Base-by-base conservation (phyloP, 2,113 vertebrate genomes). In the Myotis brandtii region DNA sequence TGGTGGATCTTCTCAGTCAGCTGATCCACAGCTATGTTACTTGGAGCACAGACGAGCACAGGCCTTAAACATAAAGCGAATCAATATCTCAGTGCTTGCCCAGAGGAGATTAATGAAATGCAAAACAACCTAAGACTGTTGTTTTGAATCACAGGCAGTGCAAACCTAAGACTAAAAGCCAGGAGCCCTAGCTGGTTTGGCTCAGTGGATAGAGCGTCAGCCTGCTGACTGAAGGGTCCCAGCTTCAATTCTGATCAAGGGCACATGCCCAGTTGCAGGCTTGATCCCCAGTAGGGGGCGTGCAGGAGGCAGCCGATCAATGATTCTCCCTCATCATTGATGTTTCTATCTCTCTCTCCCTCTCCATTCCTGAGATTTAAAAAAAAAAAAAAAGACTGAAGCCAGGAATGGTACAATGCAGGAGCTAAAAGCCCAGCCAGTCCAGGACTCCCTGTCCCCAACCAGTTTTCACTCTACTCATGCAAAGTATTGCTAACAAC, bases 1-100 rank as follows among this genome's bases (percentile, higher is more conserved):
- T 99, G 99, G 97, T 99, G 99, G 91, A 99, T 99, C 98, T 99
- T 99, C 98, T 99, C 99, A 0, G 99, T 99, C 95, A 99, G 90
- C 98, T 99, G 99, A 85, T 99, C 99, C 91, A 99, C 99, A 0
- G 99, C 99, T 3, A 99, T 99, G 97, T 99, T 99, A 93, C 99
- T 99, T 1, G 99, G 99, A 66, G 99, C 99, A 87, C 99, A 99
- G 52, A 99, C 99, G 48, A 99, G 98, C 66, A 99, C 99, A 0
- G 99, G 99, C 84, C 99, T 99, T 93, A 77, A 64, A 89, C 4
- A 32, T 13, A 66, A 14, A 0, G 17, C 0, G 2, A 43, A 46
- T 0, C 0, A 6, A 5, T 5, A 25, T 59, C 76, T 94, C 46
- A 75, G 72, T 0, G 11, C 37, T 37, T 9, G 9, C 23, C 37